These are phyloP conservation scores for Rhipidura dahli DNA, from an alignment of 2,113 vertebrate genomes.

Conservation along the genomic window DNA sequence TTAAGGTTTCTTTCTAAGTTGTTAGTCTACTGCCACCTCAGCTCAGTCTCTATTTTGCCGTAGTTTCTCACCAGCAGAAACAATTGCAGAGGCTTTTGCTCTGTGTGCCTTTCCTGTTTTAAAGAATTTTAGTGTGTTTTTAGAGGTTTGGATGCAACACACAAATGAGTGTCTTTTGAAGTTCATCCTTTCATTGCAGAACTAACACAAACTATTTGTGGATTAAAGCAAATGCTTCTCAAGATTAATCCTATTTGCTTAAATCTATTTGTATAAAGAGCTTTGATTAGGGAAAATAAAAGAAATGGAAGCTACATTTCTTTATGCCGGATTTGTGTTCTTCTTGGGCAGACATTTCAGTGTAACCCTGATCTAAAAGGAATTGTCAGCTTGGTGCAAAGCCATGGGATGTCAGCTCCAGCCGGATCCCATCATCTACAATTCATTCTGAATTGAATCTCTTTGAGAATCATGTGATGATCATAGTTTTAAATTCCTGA, in stretches of 20 bases:
- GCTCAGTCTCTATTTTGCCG: background rate
- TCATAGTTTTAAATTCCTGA: background rate
- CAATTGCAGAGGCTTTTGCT: background rate
- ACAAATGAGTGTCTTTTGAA: background rate
- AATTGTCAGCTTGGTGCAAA: constrained; percentile 24
- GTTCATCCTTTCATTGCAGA: background rate
- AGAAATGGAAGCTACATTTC: background rate
- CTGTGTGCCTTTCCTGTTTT: background rate
- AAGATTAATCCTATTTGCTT: constrained; percentile 12
- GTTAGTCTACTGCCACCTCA: background rate
- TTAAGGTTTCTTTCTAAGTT: background rate
- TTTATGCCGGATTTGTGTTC: background rate
- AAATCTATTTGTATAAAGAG: background rate
- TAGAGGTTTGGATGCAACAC: background rate
- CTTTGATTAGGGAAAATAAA: background rate
- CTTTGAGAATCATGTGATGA: background rate
- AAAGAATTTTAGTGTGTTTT: background rate
- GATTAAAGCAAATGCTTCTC: background rate
- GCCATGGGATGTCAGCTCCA: background rate
- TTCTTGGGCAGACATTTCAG: background rate
- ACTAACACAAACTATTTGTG: background rate
- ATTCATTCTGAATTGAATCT: background rate
- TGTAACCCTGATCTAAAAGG: background rate
- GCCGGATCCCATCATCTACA: background rate
- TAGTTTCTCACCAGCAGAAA: background rate